Evolutionary conservation across 2,888 invertebrate species (phyloP).

Genomic region (Spilarctia lutea): DNA sequence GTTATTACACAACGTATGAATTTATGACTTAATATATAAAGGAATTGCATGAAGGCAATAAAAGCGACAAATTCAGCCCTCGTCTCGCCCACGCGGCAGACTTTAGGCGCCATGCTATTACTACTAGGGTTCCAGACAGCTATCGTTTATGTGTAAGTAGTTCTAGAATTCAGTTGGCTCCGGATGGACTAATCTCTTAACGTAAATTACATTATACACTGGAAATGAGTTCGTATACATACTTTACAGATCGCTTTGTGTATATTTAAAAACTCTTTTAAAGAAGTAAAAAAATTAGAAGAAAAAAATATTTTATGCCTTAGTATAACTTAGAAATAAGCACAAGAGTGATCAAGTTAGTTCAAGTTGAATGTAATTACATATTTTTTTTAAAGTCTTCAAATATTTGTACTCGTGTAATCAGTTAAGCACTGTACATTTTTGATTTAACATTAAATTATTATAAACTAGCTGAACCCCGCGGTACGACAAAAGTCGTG

Average conservation of each 20-base stretch:
- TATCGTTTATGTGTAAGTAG: slow-evolving; percentile 29
- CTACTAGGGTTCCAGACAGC: slow-evolving; percentile 42
- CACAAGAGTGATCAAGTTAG: neutral
- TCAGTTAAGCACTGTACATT: neutral
- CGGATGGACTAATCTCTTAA: slow-evolving; percentile 50
- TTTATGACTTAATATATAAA: slow-evolving; percentile 64
- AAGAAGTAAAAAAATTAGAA: neutral
- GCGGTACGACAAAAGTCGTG: too few species aligned
- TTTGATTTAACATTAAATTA: neutral
- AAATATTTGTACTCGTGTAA: neutral
- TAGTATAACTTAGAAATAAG: too few species aligned
- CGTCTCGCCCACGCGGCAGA: slow-evolving; percentile 79
- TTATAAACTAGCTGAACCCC: neutral
- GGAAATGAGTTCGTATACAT: slow-evolving; percentile 39
- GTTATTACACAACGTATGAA: slow-evolving; percentile 52
- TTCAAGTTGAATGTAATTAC: too few species aligned
- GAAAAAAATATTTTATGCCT: neutral
- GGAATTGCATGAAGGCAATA: slow-evolving; percentile 77
- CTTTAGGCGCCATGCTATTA: slow-evolving; percentile 72
- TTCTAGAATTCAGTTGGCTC: slow-evolving; percentile 37
- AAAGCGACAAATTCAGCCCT: slow-evolving; percentile 74
- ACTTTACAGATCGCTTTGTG: slow-evolving; percentile 39
- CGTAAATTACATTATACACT: slow-evolving; percentile 51
- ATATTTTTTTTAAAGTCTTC: too few species aligned
- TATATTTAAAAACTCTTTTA: neutral